These are phyloP conservation scores for Cactoblastis cactorum DNA, from an alignment of 2,888 invertebrate species.

Conservation along the genomic window DNA sequence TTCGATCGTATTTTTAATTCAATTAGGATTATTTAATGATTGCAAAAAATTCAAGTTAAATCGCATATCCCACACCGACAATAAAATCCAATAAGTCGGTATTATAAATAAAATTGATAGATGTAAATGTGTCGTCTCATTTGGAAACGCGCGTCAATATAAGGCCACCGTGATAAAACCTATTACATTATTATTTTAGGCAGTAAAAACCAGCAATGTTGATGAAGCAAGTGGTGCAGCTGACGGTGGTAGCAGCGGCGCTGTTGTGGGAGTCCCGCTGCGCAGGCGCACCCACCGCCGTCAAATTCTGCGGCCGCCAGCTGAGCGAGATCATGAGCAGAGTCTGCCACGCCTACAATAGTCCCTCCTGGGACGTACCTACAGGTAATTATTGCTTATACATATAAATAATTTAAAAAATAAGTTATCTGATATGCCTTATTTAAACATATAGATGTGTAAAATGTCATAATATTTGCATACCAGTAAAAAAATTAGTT, in stretches of 20 bases:
- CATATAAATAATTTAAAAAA: not conserved
- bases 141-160: too few species aligned
- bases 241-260: slow-evolving; percentile 47
- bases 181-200: slow-evolving; percentile 31
- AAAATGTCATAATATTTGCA: too few species aligned
- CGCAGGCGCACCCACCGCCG: slow-evolving; percentile 48
- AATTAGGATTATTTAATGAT: too few species aligned
- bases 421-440: too few species aligned
- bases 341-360: slow-evolving; percentile 67
- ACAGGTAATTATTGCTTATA: slow-evolving; percentile 39
- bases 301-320: slow-evolving; percentile 63
- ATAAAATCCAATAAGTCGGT: too few species aligned
- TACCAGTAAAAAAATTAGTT: too few species aligned
- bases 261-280: slow-evolving; percentile 44
- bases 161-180: too few species aligned
- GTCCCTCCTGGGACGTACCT: slow-evolving; percentile 67
- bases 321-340: slow-evolving; percentile 67
- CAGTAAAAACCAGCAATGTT: slow-evolving; percentile 42
- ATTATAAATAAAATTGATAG: too few species aligned
- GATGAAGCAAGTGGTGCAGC: slow-evolving; percentile 46
- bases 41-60: too few species aligned
- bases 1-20: not conserved
- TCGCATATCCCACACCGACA: too few species aligned
- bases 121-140: too few species aligned
- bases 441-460: too few species aligned